A percentile compares a stretch with the other conserved stretches of the same genome.
phyloP scores from a whole-genome alignment of 2,113 vertebrate species.

The Grallaria varia region DNA sequence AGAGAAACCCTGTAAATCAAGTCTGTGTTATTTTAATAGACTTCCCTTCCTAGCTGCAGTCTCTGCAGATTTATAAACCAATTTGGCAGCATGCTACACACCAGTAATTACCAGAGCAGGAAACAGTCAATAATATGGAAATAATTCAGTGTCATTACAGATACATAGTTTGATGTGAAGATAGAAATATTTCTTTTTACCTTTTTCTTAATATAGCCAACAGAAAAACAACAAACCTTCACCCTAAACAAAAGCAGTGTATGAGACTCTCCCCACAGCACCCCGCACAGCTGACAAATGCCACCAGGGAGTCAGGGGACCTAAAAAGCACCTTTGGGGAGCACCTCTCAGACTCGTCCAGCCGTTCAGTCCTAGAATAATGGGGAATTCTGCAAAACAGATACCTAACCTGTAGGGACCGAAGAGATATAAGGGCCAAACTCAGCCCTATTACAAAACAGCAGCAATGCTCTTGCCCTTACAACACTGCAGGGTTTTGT shows the following conservation, averaged over 20 bases:
- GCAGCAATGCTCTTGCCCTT: background rate
- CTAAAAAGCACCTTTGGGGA: background rate
- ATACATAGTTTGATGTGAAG: background rate
- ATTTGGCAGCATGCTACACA: slow-evolving; percentile 15
- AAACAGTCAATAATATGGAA: background rate
- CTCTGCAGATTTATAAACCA: slow-evolving; percentile 28
- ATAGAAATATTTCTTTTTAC: background rate
- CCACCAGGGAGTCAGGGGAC: background rate
- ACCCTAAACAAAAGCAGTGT: background rate
- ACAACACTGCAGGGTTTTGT: background rate
- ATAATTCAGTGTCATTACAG: slow-evolving; percentile 7
- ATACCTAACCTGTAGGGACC: background rate
- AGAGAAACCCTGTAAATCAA: background rate
- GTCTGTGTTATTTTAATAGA: background rate
- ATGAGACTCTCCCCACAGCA: background rate
- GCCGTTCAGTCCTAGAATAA: background rate
- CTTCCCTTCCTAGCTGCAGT: background rate
- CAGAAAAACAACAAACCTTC: background rate
- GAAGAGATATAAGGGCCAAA: background rate
- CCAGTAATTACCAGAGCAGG: slow-evolving; percentile 25
- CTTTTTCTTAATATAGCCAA: background rate
- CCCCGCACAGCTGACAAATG: background rate
- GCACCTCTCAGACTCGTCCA: background rate
- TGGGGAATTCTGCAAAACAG: background rate
- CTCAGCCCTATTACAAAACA: background rate